A percentile compares a stretch with the other conserved stretches of the same genome.
Conservation (phyloP, 2,888 invertebrate genomes). For the Drosophila nr. fundita region DNA sequence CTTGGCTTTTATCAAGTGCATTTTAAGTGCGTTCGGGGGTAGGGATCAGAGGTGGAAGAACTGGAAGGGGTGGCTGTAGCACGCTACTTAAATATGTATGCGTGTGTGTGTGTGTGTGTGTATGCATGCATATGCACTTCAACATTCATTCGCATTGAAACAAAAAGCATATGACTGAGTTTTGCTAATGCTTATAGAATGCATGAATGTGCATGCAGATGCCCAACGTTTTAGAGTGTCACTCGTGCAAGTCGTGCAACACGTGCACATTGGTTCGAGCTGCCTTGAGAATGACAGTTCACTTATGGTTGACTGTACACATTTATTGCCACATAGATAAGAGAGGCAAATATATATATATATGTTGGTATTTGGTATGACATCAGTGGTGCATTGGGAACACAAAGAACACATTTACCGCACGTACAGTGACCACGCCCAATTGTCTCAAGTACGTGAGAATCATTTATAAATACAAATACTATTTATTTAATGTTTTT, state of each 20-base stretch:
- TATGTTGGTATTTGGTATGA: conserved; percentile 25
- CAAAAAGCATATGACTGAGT: conserved; percentile 43
- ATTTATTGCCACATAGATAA: conserved; percentile 25
- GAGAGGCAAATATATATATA: not conserved
- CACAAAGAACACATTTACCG: conserved; percentile 15
- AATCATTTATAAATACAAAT: not conserved
- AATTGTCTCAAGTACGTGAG: conserved; percentile 30
- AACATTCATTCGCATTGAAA: conserved; percentile 56
- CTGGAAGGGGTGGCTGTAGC: conserved; percentile 2
- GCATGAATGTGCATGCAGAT: conserved; percentile 34
- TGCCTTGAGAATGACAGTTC: conserved; percentile 18
- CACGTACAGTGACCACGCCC: conserved; percentile 25
- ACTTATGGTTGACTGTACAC: conserved; percentile 6
- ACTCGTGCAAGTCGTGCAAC: conserved; percentile 53
- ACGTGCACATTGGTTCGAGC: conserved; percentile 29
- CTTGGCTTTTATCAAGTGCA: conserved; percentile 65
- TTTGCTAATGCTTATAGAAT: conserved; percentile 19
- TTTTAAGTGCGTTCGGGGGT: conserved; percentile 49
- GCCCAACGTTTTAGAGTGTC: conserved; percentile 55
- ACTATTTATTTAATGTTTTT: not conserved
- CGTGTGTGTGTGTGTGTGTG: not conserved
- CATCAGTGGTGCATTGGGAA: conserved; percentile 40
- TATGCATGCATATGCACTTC: conserved; percentile 55
- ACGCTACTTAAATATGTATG: conserved; percentile 41
- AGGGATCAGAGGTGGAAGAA: not conserved